Base-by-base conservation (phyloP, 92 coral and sea anemone species). In the Porites evermanni region DNA sequence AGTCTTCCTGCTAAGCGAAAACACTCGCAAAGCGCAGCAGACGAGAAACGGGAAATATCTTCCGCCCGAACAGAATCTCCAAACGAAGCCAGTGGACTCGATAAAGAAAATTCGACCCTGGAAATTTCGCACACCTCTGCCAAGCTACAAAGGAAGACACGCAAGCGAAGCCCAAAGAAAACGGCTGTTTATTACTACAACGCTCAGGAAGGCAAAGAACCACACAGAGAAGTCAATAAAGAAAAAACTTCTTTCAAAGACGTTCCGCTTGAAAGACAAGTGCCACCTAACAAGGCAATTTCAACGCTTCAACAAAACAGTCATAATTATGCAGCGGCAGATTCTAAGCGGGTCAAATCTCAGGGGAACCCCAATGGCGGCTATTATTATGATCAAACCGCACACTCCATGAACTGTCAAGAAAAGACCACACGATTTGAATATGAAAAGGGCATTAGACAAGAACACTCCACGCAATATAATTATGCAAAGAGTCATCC, bases 141-240 rank as follows among this genome's bases (percentile, higher is more conserved):
- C 7, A 21, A 26, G 26, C 16, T 23, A 74, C 70, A 53, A 53
- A 69, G 44, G 52, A 92, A 92, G 74, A 54, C 82, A 32, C 92
- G 95, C 2, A 89, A 92, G 74, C 85, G 89, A 67, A 87, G 70
- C 29, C 93, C 93, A 47, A 92, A 89, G 77, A 92, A 73, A 77
- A 81, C 68, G 16, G 72, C 69, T 1, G 91, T 92, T 82, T 85
- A 89, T 89, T 86, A 86, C 85, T 82, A 89, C 77, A 59, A 72
- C 32, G 70, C 74, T 1, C 74, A 73, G 12, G 88, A 84, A 16
- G 75, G 53, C 53, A 64, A 16, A 24, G 80, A 84, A 63, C 29
- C 47, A 60, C 38, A 17, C 8, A 79, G 19, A 38, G 77, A 66
- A 50, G 73, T 16, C 52, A 24, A 76, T 51, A 76, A 61, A 79